Base-by-base conservation (phyloP, 2,888 invertebrate genomes). In the Ophraella communa region DNA sequence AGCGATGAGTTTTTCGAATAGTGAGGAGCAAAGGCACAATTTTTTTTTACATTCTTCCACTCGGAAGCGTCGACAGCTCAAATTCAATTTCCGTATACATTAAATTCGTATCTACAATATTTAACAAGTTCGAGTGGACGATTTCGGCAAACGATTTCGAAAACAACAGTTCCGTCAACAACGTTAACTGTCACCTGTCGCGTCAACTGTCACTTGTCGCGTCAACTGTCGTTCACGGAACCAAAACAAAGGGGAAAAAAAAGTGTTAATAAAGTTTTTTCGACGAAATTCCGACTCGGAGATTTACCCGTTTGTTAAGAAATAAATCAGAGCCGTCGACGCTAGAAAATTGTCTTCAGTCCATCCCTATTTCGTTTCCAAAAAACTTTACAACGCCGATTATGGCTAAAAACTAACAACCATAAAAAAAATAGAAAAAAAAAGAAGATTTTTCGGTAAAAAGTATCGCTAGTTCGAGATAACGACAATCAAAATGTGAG, bases 1-100 rank as follows among this genome's bases (percentile, higher is more conserved):
- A 21, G 11, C 21, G 24, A 33, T 56, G 30, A 24, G 62, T 64
- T 60, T 61, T 58, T 62, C 61, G 64, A 71, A 62, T 67, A 67
- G 65, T 69, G 65, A 67, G 69, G 69, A 71, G 65, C 69, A 65
- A 71, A 73, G 73, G 71, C 73, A 73, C 73, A 64, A 64, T 71
- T 67, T 30, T 68, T 62, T 68, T 45, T 39, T 55, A 64, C 47
- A 64, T 57, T 18, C n/a, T n/a, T n/a, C n/a, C n/a, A n/a, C n/a
- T n/a, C n/a, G n/a, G n/a, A 23, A 53, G 35, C 21, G 44, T 59
- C 55, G 53, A 53, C 51, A 52, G 60, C 52, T 68, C 24, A 60
- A 30, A 57, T 11, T 20, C 30, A 21, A 47, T 47, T 23, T 47
- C 21, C 4, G 5, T 21, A 21, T 3, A n/a, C 23, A n/a, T 21